These are phyloP conservation scores for Hirtodrosophila alboralis DNA, from an alignment of 2,888 invertebrate species.

Conservation along the genomic window DNA sequence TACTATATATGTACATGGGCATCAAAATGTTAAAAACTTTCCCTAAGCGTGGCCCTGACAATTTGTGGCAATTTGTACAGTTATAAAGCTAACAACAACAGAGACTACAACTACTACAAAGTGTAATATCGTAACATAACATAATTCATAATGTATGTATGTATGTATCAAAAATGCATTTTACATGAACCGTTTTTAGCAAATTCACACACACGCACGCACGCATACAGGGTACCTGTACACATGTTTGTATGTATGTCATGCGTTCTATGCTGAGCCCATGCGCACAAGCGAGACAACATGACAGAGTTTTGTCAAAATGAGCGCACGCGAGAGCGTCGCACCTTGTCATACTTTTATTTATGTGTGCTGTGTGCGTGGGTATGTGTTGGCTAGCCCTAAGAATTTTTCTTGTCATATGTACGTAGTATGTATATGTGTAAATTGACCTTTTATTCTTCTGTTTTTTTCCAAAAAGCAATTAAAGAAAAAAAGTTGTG, in stretches of 20 bases:
- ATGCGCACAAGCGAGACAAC: slow-evolving; percentile 64
- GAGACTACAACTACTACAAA: slow-evolving; percentile 27
- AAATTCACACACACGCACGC: slow-evolving; percentile 17
- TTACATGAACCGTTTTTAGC: too few relatives aligned
- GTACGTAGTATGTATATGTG: slow-evolving; percentile 11
- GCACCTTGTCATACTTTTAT: slow-evolving; percentile 21
- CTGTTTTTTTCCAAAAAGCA: slow-evolving; percentile 10
- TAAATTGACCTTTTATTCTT: slow-evolving; percentile 1
- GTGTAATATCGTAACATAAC: slow-evolving; percentile 43
- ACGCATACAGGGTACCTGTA: slow-evolving; percentile 22
- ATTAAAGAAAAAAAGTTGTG: slow-evolving; percentile 18
- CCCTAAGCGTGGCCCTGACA: slow-evolving; percentile 44
- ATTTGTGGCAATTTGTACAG: slow-evolving; percentile 31
- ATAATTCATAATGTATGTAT: slow-evolving; percentile 38
- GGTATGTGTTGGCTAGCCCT: slow-evolving; percentile 14
- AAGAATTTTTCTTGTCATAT: slow-evolving; percentile 25
- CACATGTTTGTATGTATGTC: slow-evolving; percentile 26
- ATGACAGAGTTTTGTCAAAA: slow-evolving; percentile 31
- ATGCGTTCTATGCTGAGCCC: slow-evolving; percentile 37
- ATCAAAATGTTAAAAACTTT: slow-evolving; percentile 42
- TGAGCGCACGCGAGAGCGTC: slow-evolving; percentile 26
- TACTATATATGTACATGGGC: too few relatives aligned
- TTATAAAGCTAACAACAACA: slow-evolving; percentile 12
- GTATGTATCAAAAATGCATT: slow-evolving; percentile 23
- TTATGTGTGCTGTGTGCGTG: slow-evolving; percentile 12